phyloP scores from a whole-genome alignment of 2,113 vertebrate genomes.

The Leptobrachium ailaonicum region DNA sequence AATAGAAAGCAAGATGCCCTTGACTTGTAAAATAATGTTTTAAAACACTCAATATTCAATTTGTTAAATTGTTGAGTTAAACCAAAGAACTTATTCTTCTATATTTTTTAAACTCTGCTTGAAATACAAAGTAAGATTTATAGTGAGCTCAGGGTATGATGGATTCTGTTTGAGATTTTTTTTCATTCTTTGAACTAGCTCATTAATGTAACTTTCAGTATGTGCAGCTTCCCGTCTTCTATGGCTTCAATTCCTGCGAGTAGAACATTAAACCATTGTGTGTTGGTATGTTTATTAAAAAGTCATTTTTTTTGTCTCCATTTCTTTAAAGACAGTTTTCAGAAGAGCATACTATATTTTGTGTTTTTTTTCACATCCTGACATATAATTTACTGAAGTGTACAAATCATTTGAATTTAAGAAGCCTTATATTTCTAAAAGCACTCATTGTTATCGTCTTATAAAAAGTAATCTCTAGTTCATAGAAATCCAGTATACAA shows the following conservation, averaged over 20 bases:
- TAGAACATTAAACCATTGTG: too few relatives aligned
- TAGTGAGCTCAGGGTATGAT: not conserved
- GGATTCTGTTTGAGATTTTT: not conserved
- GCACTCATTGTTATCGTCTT: not conserved
- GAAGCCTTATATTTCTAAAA: too few relatives aligned
- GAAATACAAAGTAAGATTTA: slow-evolving; percentile 15
- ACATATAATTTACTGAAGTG: not conserved
- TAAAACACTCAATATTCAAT: slow-evolving; percentile 21
- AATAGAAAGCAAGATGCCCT: slow-evolving; percentile 35
- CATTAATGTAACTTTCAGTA: not conserved
- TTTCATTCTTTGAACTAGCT: not conserved
- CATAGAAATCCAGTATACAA: not conserved
- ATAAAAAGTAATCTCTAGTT: not conserved
- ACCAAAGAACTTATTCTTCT: not conserved
- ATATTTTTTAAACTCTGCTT: not conserved
- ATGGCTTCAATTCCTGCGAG: too few relatives aligned
- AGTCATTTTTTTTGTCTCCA: too few relatives aligned
- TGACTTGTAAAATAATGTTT: slow-evolving; percentile 20
- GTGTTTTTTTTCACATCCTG: too few relatives aligned
- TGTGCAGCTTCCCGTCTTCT: too few relatives aligned
- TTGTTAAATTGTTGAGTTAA: slow-evolving; percentile 25
- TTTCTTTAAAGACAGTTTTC: too few relatives aligned
- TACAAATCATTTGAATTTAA: not conserved
- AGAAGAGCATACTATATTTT: too few relatives aligned
- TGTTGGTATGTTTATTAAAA: too few relatives aligned